Evolutionary conservation across 2,113 vertebrate species (phyloP), one percentile per base, ranked within the genome.

Genomic region (Psephotus haematonotus): DNA sequence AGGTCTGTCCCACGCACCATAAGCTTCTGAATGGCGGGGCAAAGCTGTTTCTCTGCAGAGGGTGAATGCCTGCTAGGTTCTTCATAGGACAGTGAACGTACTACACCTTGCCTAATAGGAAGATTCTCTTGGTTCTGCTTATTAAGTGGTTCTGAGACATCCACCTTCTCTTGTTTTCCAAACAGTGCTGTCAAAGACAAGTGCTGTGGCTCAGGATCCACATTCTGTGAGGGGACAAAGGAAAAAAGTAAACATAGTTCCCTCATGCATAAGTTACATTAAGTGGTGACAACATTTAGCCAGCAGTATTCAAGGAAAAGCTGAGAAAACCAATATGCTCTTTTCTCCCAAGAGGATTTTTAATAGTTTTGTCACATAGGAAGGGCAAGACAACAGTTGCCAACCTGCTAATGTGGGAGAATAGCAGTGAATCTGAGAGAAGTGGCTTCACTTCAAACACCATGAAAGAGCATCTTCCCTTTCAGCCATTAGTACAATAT

Each of bases 1-100:
- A 99, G 98, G 27, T 98, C 98, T 1, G 96, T 52, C 8, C 98
- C 97, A 24, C 98, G 97, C 49, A 98, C 98, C 98, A 99, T 98
- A 10, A 99, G 98, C 96, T 99, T 99, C 94, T 99, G 99, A 91
- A 99, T 99, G 92, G 99, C 99, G 0, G 99, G 98, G 50, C 99
- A 99, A 25, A 98, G 97, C 79, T 97, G 98, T 31, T 97, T 98
- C 84, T 98, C 98, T 0, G 82, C 35, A 0, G 86, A 43, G 4
- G 97, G 92, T 0, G 97, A 98, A 19, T 88, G 93, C 64, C 93
- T 68, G 77, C 70, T 10, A 35, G 97, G 97, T 17, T 98, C 98
- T 55, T 99, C 99, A 1, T 98, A 99, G 60, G 98, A 99, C 79
- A 99, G 95, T 0, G 99, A 98, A n/a, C 98, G 98, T 3, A 98